Evolutionary conservation across 2,888 invertebrate species (phyloP), one percentile per base, ranked within the genome.

Genomic region (Synergus umbraculus): DNA sequence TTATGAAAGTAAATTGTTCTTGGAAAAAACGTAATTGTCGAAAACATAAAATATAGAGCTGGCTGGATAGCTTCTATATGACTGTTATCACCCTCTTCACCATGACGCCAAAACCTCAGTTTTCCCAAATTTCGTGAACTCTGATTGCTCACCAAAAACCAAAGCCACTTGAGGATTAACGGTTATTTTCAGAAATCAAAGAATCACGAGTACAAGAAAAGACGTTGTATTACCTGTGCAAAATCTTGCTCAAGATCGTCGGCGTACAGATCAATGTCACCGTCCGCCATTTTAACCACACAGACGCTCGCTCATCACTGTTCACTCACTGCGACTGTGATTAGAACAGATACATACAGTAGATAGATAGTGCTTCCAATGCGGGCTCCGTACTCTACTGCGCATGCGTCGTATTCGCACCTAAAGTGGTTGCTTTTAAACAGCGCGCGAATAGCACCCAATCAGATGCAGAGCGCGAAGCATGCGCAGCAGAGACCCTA

Each of bases 161-260:
- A 13, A 78, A 58, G 18, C 15, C 69, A 73, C 49, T 73, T 29
- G 29, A 29, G 49, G 29, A 22, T 60, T 60, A 37, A 15, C 15
- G 69, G 15, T 22, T 54, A 49, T 10, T 54, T 49, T 4, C 29
- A 8, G 9, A 49, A 49, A 46, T 37, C 49, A 18, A 54, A 29
- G 7, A 73, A n/a, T 73, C 69, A 15, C 69, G 69, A 15, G 1
- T 54, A 73, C 4, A 73, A 73, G 15, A n/a, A 37, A 73, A 15
- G 29, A 15, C 67, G 29, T 80, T 81, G 76, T 87, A 92, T 93
- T 92, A 95, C 95, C 94, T 96, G 96, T 86, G 95, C 96, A 93
- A 98, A 98, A 94, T 98, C 98, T 91, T 97, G 97, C 93, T 98
- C 98, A 92, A 98, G 96, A 94, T 98, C 98, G 92, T 98, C 98